Percentiles rank a stretch among this genome's conserved stretches.
Conservation (phyloP, 2,797 vertebrate species). For the Sciurus vulgaris region DNA sequence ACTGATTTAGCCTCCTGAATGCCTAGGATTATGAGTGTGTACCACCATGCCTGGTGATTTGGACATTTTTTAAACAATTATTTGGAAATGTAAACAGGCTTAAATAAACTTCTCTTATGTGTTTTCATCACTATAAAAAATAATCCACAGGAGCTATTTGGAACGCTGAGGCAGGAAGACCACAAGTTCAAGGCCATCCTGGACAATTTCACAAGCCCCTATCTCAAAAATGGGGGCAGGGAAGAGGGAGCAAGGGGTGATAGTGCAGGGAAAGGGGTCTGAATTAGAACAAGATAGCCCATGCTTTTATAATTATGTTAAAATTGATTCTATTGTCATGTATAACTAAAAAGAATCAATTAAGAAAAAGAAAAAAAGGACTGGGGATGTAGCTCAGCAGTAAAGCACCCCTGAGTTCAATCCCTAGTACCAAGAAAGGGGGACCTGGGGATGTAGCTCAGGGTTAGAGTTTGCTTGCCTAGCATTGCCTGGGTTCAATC, state of each 20-base stretch:
- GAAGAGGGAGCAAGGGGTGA: no score
- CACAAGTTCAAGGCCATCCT: not conserved
- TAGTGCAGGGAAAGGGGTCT: no score
- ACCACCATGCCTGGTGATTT: not conserved
- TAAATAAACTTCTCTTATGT: constrained; percentile 3
- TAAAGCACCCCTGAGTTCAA: no score
- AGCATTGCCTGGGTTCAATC: not conserved
- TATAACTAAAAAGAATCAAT: no score
- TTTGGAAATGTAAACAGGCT: not conserved
- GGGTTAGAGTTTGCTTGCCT: not conserved
- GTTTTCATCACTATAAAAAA: not conserved
- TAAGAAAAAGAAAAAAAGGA: no score
- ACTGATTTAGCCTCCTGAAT: not conserved
- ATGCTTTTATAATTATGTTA: no score
- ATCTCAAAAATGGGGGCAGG: not conserved
- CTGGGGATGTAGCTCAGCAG: no score
- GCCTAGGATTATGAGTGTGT: not conserved
- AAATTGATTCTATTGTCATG: no score
- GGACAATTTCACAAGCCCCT: not conserved
- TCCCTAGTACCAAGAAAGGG: no score
- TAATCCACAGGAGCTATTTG: not conserved
- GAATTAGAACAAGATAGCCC: no score
- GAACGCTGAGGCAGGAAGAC: not conserved
- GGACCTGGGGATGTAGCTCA: not conserved
- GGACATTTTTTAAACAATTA: not conserved